Conservation (phyloP, 2,797 vertebrate species). For the Cynopterus sphinx region DNA sequence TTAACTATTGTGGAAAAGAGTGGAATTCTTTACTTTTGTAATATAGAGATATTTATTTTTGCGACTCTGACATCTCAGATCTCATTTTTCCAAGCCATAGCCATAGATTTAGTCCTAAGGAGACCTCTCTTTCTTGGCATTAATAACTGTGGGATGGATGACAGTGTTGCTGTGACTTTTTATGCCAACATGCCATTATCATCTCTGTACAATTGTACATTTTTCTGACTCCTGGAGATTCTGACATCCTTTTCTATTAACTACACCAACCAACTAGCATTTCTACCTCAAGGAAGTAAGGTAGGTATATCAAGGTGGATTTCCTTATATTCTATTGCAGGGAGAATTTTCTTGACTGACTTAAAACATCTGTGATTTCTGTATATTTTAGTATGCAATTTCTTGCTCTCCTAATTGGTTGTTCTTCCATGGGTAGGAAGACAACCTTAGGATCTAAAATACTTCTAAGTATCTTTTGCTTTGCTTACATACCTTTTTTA, state of each 20-base stretch:
- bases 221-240: conserved; percentile 53
- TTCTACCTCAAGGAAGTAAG: neutral
- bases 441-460: neutral
- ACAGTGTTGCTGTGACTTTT: conserved; percentile 60
- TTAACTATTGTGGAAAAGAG: conserved; percentile 51
- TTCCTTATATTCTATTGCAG: neutral
- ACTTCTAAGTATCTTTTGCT: neutral
- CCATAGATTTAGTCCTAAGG: conserved; percentile 45
- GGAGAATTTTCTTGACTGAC: neutral
- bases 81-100: conserved; percentile 24
- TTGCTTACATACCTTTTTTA: neutral
- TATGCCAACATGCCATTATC: conserved; percentile 34
- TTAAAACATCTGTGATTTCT: neutral
- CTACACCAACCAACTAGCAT: neutral
- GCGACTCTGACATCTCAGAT: conserved; percentile 5
- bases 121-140: conserved; percentile 57
- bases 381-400: neutral
- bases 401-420: neutral
- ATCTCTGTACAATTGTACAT: conserved; percentile 52
- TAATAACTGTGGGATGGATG: conserved; percentile 49
- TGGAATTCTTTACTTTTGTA: conserved; percentile 33
- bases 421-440: neutral
- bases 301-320: neutral
- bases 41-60: conserved; percentile 50
- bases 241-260: conserved; percentile 36